These are phyloP conservation scores for Acrobasis suavella DNA, from an alignment of 2,888 invertebrate genomes.

Conservation along the genomic window DNA sequence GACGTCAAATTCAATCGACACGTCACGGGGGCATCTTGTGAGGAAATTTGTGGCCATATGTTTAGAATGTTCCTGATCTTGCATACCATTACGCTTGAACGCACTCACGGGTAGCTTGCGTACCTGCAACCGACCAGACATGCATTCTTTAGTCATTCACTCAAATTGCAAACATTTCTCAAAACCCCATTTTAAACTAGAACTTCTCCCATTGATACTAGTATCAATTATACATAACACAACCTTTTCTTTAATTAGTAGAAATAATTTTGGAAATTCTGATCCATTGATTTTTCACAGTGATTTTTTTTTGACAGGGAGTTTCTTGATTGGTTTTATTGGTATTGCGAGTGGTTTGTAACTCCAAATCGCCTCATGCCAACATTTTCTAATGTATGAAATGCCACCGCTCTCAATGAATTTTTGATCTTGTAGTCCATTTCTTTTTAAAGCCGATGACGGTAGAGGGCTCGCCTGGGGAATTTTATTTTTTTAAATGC, in stretches of 20 bases:
- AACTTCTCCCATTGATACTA: not conserved
- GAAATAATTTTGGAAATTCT: not conserved
- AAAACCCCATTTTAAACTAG: not conserved
- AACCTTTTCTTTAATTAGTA: not conserved
- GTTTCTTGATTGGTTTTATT: conserved; percentile 67
- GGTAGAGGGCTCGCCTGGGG: conserved; percentile 66
- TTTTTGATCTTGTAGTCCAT: conserved; percentile 72
- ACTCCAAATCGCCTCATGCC: conserved; percentile 56
- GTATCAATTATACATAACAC: not conserved
- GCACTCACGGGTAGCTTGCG: conserved; percentile 65
- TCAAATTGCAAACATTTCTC: not conserved
- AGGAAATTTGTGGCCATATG: conserved; percentile 67
- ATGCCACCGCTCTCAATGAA: conserved; percentile 65
- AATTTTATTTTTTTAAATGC: conserved; percentile 24
- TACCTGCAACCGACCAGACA: conserved; percentile 73
- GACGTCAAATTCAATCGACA: conserved; percentile 59
- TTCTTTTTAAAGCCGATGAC: conserved; percentile 67
- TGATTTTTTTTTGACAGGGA: conserved; percentile 49
- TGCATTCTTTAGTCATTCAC: conserved; percentile 47
- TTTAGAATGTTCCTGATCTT: conserved; percentile 73
- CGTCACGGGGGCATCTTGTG: conserved; percentile 59
- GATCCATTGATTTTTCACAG: not conserved
- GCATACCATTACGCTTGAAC: conserved; percentile 77
- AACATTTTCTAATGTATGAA: conserved; percentile 66
- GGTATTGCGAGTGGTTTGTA: conserved; percentile 54